Percentiles rank a stretch among this genome's conserved stretches.
These are phyloP conservation scores for Macropis europaea DNA, from an alignment of 2,888 invertebrate genomes.

Conservation along the genomic window DNA sequence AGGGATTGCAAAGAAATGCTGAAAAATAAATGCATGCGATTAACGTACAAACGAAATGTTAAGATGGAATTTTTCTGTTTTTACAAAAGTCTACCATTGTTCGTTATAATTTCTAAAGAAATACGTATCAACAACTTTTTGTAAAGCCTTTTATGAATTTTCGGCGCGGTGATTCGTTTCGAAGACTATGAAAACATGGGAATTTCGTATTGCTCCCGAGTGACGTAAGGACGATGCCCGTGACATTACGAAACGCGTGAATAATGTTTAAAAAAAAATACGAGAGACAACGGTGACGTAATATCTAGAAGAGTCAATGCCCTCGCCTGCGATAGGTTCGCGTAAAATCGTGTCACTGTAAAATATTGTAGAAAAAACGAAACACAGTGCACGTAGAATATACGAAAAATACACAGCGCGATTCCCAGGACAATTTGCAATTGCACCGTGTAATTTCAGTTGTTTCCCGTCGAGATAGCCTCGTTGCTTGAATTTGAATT, in stretches of 20 bases:
- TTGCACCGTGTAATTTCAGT: conserved; percentile 7
- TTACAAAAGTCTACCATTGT: no score
- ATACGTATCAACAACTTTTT: no score
- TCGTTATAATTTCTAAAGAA: no score
- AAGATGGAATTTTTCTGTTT: no score
- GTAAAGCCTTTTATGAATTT: no score
- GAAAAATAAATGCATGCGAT: neutral
- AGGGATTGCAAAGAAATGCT: neutral
- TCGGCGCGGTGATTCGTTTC: no score
- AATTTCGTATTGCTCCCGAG: neutral
- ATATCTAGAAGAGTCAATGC: neutral
- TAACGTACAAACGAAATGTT: neutral
- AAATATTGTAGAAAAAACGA: conserved; percentile 12
- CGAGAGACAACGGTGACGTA: neutral
- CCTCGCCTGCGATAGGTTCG: neutral
- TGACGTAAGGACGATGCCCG: neutral
- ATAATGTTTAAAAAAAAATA: neutral
- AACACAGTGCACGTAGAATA: conserved; percentile 1
- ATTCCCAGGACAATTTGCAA: neutral
- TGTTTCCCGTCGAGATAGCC: neutral
- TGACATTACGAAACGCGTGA: neutral
- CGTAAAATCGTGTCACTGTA: neutral
- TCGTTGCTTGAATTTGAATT: neutral
- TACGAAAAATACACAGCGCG: conserved; percentile 2
- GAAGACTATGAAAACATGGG: no score